Base-by-base conservation (phyloP, 1,140 invertebrate species). In the Penaeus vannamei region DNA sequence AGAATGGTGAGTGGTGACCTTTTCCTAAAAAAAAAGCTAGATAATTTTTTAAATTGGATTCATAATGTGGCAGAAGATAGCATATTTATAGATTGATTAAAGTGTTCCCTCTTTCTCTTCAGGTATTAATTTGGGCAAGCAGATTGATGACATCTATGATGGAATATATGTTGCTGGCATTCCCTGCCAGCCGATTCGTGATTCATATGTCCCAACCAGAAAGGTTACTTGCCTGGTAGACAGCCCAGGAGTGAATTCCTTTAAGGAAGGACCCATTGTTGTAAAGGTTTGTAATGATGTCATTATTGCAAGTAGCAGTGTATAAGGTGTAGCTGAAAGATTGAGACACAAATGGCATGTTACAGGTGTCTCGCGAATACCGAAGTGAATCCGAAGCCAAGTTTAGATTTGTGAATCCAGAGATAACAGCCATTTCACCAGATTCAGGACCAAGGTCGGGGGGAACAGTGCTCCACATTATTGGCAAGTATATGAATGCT, bases 81-180 rank as follows among this genome's bases (percentile, higher is more conserved):
- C 23, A 69, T 20, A n/a, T 42, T 42, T 84, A 42, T 19, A n/a
- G 36, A 42, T 42, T 84, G 36, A 84, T 64, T 69, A 85, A n/a
- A 76, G 26, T 29, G 84, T 36, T 62, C 61, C 79, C 19, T 66
- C 84, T 26, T 46, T 22, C 29, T 80, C 61, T 86, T 72, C 80
- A 87, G 92, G 93, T 23, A 98, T 98, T 91, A 99, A 99, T 94
- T 94, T 99, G 66, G 99, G 98, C n/a, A 98, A 98, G 92, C 96
- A 96, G 80, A 98, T 98, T 92, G 95, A 96, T 90, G 98, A 99
- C 93, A 98, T 99, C 89, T 97, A 97, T 92, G 96, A 95, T 91
- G 97, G 97, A 32, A 96, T 99, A 1, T 94, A 94, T 61, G 95
- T 96, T 59, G 98, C 97, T 53, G 97, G 97, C 76, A 96, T 98